phyloP scores from a whole-genome alignment of 2,888 invertebrate genomes.

The Drosophila fungiperda region DNA sequence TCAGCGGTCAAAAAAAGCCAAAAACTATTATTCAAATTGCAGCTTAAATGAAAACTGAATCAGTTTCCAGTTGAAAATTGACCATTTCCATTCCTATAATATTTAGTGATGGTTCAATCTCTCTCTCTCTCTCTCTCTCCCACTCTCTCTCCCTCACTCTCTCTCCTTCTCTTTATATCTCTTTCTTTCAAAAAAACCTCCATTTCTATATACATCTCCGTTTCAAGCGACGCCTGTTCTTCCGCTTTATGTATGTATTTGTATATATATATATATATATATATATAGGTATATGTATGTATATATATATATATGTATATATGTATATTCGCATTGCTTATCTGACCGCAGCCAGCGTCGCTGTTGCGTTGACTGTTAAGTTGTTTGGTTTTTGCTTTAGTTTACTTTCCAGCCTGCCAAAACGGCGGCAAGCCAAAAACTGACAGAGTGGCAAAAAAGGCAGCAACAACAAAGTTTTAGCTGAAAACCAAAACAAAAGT shows the following conservation, averaged over 20 bases:
- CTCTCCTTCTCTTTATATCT: not conserved
- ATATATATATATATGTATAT: slow-evolving; percentile 6
- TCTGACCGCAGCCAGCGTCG: slow-evolving; percentile 65
- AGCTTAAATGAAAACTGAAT: not conserved
- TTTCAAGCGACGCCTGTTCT: slow-evolving; percentile 14
- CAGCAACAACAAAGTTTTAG: slow-evolving; percentile 55
- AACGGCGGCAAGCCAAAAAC: slow-evolving; percentile 57
- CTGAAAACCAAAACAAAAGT: slow-evolving; percentile 69
- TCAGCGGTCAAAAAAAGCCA: not conserved
- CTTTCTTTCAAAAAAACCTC: not conserved
- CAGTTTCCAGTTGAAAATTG: not conserved
- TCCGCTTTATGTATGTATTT: not conserved
- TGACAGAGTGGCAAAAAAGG: slow-evolving; percentile 64
- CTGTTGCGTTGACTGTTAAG: slow-evolving; percentile 65
- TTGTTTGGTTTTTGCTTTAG: slow-evolving; percentile 69
- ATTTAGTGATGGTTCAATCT: too few species aligned
- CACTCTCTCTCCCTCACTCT: not conserved
- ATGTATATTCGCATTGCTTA: slow-evolving; percentile 50
- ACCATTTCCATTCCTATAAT: not conserved
- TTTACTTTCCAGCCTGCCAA: slow-evolving; percentile 70
- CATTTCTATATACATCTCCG: slow-evolving; percentile 10
- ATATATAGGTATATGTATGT: not conserved
- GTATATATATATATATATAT: not conserved
- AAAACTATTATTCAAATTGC: not conserved
- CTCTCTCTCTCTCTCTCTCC: not conserved